Evolutionary conservation across 2,113 vertebrate genomes (phyloP).

Genomic region (Xiphophorus hellerii): DNA sequence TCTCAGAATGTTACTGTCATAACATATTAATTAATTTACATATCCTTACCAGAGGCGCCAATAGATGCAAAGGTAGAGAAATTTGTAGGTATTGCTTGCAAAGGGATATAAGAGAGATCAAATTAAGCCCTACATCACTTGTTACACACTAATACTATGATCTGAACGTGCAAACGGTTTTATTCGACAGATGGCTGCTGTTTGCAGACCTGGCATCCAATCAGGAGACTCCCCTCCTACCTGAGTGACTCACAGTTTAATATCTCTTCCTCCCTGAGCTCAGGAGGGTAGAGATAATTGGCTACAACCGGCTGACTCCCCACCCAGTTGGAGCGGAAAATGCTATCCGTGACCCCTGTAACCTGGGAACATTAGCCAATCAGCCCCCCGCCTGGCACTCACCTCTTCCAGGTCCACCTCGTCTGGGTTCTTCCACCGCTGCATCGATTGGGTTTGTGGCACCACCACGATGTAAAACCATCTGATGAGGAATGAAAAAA

Average conservation of each 20-base stretch:
- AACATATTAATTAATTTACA: too few species aligned
- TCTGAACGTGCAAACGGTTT: constrained; percentile 10
- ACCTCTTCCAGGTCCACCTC: constrained; percentile 96
- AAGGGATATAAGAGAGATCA: constrained; percentile 2
- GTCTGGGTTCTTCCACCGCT: constrained; percentile 88
- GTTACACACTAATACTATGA: constrained; percentile 13
- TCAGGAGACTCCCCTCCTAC: constrained; percentile 49
- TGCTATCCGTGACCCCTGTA: constrained; percentile 42
- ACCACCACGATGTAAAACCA: constrained; percentile 98
- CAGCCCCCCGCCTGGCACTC: constrained; percentile 57
- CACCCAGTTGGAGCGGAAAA: constrained; percentile 56
- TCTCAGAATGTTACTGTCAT: not conserved
- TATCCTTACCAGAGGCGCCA: too few species aligned
- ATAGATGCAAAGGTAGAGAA: not conserved
- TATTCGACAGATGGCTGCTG: constrained; percentile 54
- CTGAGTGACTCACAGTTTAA: constrained; percentile 57
- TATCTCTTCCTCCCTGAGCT: constrained; percentile 35
- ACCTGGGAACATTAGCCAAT: constrained; percentile 54
- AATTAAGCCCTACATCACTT: constrained; percentile 8
- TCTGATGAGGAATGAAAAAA: constrained; percentile 74
- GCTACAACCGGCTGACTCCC: constrained; percentile 51
- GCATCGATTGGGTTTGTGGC: constrained; percentile 80
- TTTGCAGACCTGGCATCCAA: constrained; percentile 52
- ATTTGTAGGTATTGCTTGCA: constrained; percentile 8
- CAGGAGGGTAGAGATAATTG: constrained; percentile 64